Percentiles rank a stretch among this genome's conserved stretches.
These are phyloP conservation scores for Darwinula stevensoni DNA, from an alignment of 2,888 invertebrate species.

Conservation along the genomic window DNA sequence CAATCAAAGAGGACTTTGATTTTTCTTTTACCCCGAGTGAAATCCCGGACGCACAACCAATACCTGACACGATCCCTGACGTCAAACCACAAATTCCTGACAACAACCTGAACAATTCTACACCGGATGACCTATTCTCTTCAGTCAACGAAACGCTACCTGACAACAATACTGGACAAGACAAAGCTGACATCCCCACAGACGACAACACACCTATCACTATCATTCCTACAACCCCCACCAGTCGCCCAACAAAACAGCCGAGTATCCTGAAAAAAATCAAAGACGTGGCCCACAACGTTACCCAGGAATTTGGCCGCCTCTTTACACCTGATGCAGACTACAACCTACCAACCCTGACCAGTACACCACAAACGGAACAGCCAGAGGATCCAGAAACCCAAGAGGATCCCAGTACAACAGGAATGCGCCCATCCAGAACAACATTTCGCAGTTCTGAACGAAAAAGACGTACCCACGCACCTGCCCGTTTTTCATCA, in stretches of 20 bases:
- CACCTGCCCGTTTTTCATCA: conserved; percentile 1
- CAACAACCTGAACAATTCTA: conserved; percentile 1
- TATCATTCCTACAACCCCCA: conserved; percentile 1
- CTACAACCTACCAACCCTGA: conserved; percentile 2
- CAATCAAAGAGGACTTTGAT: conserved; percentile 1
- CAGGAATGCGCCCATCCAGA: not conserved
- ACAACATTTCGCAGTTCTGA: not conserved
- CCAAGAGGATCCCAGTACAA: not conserved
- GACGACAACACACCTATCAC: conserved; percentile 2
- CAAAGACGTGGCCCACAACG: conserved; percentile 1
- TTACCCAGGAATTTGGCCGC: conserved; percentile 1
- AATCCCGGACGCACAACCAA: not conserved
- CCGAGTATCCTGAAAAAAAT: not conserved
- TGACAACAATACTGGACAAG: not conserved
- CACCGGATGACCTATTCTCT: not conserved
- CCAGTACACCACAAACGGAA: not conserved
- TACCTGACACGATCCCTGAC: not conserved
- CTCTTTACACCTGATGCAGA: not conserved
- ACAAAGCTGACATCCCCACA: conserved; percentile 1
- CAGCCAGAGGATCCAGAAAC: not conserved
- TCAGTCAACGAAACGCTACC: not conserved
- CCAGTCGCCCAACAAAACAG: not conserved
- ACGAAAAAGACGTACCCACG: conserved; percentile 1
- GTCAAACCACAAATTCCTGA: conserved; percentile 1
- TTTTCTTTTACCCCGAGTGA: not conserved